phyloP scores from a whole-genome alignment of 2,113 vertebrate species.

The Centropus unirufus region DNA sequence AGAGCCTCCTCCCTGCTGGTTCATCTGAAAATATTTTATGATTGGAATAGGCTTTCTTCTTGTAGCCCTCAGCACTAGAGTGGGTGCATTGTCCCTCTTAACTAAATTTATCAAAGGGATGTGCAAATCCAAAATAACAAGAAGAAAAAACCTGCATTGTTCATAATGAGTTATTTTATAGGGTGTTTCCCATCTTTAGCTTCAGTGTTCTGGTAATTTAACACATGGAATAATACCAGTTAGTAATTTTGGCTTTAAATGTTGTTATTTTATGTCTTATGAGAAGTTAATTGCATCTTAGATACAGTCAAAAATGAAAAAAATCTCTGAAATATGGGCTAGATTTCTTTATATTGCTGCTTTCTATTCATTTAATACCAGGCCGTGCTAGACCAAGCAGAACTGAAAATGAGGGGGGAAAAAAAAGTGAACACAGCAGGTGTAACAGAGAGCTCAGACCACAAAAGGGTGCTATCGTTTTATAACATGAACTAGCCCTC shows the following conservation, averaged over 20 bases:
- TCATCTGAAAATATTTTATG: constrained; percentile 60
- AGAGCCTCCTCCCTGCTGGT: constrained; percentile 22
- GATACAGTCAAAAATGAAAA: constrained; percentile 5
- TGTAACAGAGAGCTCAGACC: constrained; percentile 46
- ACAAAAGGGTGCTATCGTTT: constrained; percentile 73
- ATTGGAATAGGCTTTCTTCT: constrained; percentile 13
- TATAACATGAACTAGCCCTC: constrained; percentile 68
- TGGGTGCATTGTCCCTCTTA: constrained; percentile 13
- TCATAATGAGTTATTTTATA: constrained; percentile 67
- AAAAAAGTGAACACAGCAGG: constrained; percentile 66
- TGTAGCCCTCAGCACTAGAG: background rate
- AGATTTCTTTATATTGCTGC: constrained; percentile 54
- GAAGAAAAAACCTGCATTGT: constrained; percentile 53
- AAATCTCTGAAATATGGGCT: constrained; percentile 12
- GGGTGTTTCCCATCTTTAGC: constrained; percentile 63
- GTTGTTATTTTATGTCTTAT: constrained; percentile 67
- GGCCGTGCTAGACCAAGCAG: constrained; percentile 57
- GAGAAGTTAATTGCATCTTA: constrained; percentile 65
- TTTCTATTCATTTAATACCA: constrained; percentile 61
- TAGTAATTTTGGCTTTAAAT: constrained; percentile 61
- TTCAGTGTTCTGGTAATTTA: constrained; percentile 62
- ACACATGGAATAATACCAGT: constrained; percentile 65
- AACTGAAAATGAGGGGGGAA: constrained; percentile 26
- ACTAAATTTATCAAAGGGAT: constrained; percentile 51
- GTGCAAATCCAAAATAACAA: constrained; percentile 58